Conservation (phyloP, 92 coral and sea anemone genomes). For the Plumapathes pennacea region DNA sequence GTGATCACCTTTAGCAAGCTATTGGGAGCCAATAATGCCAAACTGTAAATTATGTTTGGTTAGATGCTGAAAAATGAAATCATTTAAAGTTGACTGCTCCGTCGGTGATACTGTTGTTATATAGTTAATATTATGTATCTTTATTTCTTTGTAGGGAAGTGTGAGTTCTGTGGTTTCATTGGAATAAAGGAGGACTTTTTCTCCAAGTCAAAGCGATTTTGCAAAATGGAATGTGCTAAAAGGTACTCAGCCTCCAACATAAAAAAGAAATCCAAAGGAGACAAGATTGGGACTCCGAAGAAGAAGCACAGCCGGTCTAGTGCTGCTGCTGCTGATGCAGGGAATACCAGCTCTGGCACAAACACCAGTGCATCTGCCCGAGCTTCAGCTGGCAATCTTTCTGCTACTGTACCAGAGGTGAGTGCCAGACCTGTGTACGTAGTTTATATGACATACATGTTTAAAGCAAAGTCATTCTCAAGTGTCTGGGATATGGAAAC, state of each 20-base stretch:
- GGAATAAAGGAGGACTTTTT: slow-evolving; percentile 88
- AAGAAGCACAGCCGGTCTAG: slow-evolving; percentile 73
- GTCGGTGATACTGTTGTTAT: too few species aligned
- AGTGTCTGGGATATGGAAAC: too few species aligned
- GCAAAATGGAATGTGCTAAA: slow-evolving; percentile 99
- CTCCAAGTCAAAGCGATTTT: slow-evolving; percentile 96
- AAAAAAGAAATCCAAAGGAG: slow-evolving; percentile 93
- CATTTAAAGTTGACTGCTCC: too few species aligned
- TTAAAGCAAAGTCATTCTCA: too few species aligned
- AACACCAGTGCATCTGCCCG: slow-evolving; percentile 30
- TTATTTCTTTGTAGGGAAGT: slow-evolving; percentile 73
- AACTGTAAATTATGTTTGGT: too few species aligned
- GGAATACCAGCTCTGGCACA: slow-evolving; percentile 11
- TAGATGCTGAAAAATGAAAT: too few species aligned
- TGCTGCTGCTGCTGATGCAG: slow-evolving; percentile 40
- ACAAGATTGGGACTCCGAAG: slow-evolving; percentile 86
- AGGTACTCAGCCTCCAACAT: slow-evolving; percentile 99
- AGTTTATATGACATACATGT: too few species aligned
- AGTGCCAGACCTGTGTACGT: too few species aligned
- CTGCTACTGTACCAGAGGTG: too few species aligned
- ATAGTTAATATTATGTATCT: too few species aligned
- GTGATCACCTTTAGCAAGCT: too few species aligned
- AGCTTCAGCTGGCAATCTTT: slow-evolving; percentile 27
- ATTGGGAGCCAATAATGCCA: too few species aligned
- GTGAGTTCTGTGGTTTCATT: slow-evolving; percentile 97